Conservation (phyloP, 2,113 vertebrate genomes). For the Rhinopomastus cyanomelas region DNA sequence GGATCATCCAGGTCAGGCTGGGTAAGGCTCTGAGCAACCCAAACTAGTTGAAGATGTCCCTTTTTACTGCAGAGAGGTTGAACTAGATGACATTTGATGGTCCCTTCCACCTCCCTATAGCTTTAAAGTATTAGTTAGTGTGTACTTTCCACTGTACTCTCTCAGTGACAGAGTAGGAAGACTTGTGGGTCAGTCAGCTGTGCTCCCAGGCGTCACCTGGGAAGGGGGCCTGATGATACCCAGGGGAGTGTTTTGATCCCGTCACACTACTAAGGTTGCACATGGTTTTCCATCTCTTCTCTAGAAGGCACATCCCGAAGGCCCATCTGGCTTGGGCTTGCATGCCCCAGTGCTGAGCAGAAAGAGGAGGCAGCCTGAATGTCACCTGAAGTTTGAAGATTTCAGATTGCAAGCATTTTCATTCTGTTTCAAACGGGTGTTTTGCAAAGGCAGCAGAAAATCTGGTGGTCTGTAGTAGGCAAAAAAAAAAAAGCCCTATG, state of each 20-base stretch:
- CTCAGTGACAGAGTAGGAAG: neutral
- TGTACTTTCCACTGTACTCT: neutral
- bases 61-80: too few species aligned
- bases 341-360: neutral
- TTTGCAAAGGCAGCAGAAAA: neutral
- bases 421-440: neutral
- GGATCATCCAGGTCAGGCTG: too few species aligned
- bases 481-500: neutral
- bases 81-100: too few species aligned
- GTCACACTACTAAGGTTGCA: neutral
- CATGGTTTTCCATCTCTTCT: neutral
- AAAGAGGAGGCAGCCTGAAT: accelerated
- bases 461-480: neutral
- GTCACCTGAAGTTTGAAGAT: accelerated
- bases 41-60: too few species aligned
- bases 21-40: too few species aligned
- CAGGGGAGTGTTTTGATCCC: neutral
- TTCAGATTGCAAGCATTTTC: neutral
- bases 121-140: neutral
- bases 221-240: neutral
- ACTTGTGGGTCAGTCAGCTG: accelerated
- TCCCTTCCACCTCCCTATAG: neutral
- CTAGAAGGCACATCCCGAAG: neutral
- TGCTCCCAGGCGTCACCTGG: neutral
- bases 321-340: neutral